A percentile compares a stretch with the other conserved stretches of the same genome.
These are phyloP conservation scores for Pachypsylla venusta DNA, from an alignment of 1,140 invertebrate genomes.

Conservation along the genomic window DNA sequence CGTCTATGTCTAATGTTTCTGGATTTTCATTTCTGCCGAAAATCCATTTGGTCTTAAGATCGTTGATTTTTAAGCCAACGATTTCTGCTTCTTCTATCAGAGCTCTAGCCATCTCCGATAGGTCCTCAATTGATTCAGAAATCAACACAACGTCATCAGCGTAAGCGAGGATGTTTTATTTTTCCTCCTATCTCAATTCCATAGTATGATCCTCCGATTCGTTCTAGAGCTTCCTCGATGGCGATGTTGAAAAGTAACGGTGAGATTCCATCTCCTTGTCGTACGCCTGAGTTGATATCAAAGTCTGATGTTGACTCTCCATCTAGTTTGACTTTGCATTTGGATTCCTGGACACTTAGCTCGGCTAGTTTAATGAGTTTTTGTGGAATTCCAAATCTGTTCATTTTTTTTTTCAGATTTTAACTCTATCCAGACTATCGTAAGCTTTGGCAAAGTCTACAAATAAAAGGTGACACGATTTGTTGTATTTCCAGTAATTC, in stretches of 20 bases:
- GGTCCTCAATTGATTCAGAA: neutral
- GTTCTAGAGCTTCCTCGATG: conserved; percentile 9
- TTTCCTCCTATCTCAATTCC: conserved; percentile 10
- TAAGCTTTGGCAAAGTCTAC: conserved; percentile 15
- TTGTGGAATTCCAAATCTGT: neutral
- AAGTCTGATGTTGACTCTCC: neutral
- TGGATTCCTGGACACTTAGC: neutral
- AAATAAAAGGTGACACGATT: conserved; percentile 9
- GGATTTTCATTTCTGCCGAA: neutral
- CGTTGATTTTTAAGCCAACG: conserved; percentile 13
- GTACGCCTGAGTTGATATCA: conserved; percentile 8
- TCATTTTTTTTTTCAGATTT: conserved; percentile 1
- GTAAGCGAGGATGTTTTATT: conserved; percentile 8
- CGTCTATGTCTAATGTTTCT: neutral
- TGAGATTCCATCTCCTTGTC: conserved; percentile 13
- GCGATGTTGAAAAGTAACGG: conserved; percentile 12
- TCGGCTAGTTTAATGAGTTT: neutral
- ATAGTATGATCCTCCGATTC: neutral
- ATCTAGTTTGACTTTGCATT: conserved; percentile 2
- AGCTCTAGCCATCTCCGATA: neutral
- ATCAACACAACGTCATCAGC: conserved; percentile 11
- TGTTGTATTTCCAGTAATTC: conserved; percentile 15
- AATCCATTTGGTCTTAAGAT: conserved; percentile 6
- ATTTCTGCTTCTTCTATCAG: conserved; percentile 1
- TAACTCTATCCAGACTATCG: conserved; percentile 6